Percentiles rank a stretch among this genome's conserved stretches.
phyloP scores from a whole-genome alignment of 1,140 invertebrate species.

The Bombyx mori region ASM3026992v2 NC_085120.1:13290501-13291000 shows the following conservation, averaged over 20 bases:
- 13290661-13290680: conserved; percentile 7
- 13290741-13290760: conserved; percentile 26
- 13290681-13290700: conserved; percentile 19
- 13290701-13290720: conserved; percentile 15
- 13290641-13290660: conserved; percentile 4
- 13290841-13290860: neutral
- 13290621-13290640: conserved; percentile 8
- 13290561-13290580: conserved; percentile 33
- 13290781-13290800: conserved; percentile 11
- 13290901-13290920: conserved; percentile 21
- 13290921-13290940: conserved; percentile 11
- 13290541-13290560: conserved; percentile 26
- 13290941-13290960: no score
- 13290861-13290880: conserved; percentile 8
- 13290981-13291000: no score
- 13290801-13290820: conserved; percentile 21
- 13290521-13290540: conserved; percentile 39
- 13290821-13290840: conserved; percentile 6
- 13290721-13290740: conserved; percentile 21
- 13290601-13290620: neutral
- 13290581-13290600: conserved; percentile 25
- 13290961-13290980: no score
- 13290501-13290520: conserved; percentile 32
- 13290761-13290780: conserved; percentile 14
- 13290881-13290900: conserved; percentile 22